Evolutionary conservation across 2,888 invertebrate species (phyloP).

Genomic region (Uloborus plumipes): DNA sequence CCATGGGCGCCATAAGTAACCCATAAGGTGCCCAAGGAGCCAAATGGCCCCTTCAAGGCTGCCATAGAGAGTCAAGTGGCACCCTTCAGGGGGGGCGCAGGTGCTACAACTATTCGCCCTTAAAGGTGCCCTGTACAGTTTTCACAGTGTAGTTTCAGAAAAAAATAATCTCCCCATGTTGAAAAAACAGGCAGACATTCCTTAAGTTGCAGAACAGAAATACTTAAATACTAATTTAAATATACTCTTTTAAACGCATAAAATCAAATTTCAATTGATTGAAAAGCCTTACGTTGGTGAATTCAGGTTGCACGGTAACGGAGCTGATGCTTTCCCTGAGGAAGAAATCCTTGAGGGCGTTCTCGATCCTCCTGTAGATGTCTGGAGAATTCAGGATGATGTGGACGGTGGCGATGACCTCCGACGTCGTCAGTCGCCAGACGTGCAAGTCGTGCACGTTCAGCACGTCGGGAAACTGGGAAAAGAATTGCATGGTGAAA

Average conservation of each 20-base stretch:
- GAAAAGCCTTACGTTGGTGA: slow-evolving; percentile 70
- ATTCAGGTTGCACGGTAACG: slow-evolving; percentile 85
- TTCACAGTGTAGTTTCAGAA: no score
- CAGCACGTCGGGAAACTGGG: slow-evolving; percentile 78
- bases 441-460: slow-evolving; percentile 90
- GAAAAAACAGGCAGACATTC: no score
- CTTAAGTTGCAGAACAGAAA: no score
- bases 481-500: no score
- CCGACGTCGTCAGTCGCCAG: slow-evolving; percentile 86
- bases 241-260: background rate
- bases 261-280: background rate
- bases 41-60: no score
- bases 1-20: no score
- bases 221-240: background rate
- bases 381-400: slow-evolving; percentile 80
- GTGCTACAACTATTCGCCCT: no score
- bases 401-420: slow-evolving; percentile 87
- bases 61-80: no score
- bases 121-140: no score
- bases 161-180: no score
- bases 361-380: slow-evolving; percentile 69
- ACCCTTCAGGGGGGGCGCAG: no score
- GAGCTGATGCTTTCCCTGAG: slow-evolving; percentile 64
- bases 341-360: slow-evolving; percentile 56
- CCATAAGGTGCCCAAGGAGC: no score